A percentile compares a stretch with the other conserved stretches of the same genome.
These are phyloP conservation scores for Oryzias dopingdopingensis DNA, from an alignment of 2,797 vertebrate genomes.

Conservation along the genomic window DNA sequence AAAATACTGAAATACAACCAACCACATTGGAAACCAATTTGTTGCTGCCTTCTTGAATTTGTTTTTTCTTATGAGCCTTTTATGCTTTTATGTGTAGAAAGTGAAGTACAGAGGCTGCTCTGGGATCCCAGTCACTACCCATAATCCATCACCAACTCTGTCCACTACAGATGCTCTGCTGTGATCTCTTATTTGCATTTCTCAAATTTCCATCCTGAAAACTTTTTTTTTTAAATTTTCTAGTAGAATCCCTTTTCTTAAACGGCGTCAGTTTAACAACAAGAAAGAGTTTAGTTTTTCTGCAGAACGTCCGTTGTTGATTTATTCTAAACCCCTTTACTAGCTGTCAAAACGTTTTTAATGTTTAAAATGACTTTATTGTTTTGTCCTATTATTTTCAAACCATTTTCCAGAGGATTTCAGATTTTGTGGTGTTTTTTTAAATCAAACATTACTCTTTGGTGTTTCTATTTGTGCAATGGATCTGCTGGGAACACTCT, in stretches of 20 bases:
- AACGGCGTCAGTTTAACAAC: conserved; percentile 20
- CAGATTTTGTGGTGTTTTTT: neutral
- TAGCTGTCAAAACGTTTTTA: no score
- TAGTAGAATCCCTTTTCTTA: conserved; percentile 13
- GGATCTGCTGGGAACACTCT: no score
- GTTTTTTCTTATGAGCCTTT: neutral
- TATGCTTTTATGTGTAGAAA: neutral
- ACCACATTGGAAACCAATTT: neutral
- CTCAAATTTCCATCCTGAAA: conserved; percentile 42
- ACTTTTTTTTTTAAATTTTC: conserved; percentile 16
- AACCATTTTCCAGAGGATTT: neutral
- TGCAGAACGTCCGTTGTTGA: conserved; percentile 8
- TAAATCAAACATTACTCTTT: neutral
- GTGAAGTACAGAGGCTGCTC: conserved; percentile 75
- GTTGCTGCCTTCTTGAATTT: no score
- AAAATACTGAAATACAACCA: no score
- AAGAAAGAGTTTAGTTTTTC: conserved; percentile 15
- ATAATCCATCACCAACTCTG: conserved; percentile 71
- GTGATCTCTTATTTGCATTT: conserved; percentile 52
- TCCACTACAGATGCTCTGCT: conserved; percentile 55
- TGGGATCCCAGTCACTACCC: conserved; percentile 73
- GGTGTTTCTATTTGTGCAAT: neutral
- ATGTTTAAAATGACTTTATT: neutral
- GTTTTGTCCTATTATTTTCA: neutral
- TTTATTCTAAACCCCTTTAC: neutral